Evolutionary conservation across 2,113 vertebrate genomes (phyloP).

Genomic region (Azemiops feae): DNA sequence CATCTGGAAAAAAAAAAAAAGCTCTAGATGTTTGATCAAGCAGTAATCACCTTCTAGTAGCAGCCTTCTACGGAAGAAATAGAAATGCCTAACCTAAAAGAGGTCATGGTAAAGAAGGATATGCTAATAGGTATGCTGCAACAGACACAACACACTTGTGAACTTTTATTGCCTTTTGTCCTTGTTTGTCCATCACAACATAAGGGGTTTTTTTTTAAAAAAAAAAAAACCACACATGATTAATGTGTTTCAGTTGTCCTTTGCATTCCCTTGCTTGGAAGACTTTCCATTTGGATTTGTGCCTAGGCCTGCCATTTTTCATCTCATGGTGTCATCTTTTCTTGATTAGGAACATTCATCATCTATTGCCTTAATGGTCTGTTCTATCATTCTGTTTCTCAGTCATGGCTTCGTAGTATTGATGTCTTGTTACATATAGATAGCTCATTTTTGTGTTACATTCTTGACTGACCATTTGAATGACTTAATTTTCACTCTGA

Average conservation of each 20-base stretch:
- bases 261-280: constrained; percentile 12
- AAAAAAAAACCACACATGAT: not conserved
- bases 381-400: constrained; percentile 12
- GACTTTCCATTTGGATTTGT: not conserved
- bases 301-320: not conserved
- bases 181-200: constrained; percentile 7
- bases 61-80: not conserved
- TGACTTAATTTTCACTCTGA: not conserved
- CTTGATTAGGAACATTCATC: constrained; percentile 10
- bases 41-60: not conserved
- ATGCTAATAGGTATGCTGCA: not conserved
- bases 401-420: not conserved
- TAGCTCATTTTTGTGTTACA: not conserved
- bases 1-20: not conserved
- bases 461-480: not conserved
- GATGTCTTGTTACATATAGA: not conserved
- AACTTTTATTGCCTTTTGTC: constrained; percentile 20
- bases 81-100: not conserved
- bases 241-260: not conserved
- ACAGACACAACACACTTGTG: not conserved
- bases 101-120: not conserved
- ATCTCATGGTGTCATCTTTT: constrained; percentile 13
- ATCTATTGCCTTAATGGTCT: not conserved
- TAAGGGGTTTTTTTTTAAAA: not conserved
- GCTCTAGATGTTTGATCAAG: not conserved